Percentiles rank a stretch among this genome's conserved stretches.
phyloP scores from a whole-genome alignment of 2,113 vertebrate genomes.

The Erythrocercus mccallii region DNA sequence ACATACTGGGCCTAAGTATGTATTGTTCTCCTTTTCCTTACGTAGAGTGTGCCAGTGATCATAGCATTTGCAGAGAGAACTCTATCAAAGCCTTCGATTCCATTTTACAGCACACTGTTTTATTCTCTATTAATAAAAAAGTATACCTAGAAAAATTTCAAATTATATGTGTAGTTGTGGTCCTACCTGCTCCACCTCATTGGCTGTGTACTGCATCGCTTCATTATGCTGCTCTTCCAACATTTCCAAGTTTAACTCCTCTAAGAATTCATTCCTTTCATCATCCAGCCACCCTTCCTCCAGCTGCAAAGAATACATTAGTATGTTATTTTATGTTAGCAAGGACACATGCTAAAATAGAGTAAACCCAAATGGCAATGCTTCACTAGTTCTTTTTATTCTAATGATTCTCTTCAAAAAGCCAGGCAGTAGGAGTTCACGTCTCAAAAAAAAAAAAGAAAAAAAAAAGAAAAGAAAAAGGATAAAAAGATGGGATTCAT shows the following conservation, averaged over 20 bases:
- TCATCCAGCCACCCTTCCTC: conserved; percentile 97
- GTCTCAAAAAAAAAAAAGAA: conserved; percentile 47
- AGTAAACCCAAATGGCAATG: conserved; percentile 59
- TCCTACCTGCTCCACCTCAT: conserved; percentile 83
- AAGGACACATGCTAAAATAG: conserved; percentile 60
- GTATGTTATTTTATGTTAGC: conserved; percentile 63
- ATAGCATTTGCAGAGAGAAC: background rate
- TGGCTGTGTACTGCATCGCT: conserved; percentile 78
- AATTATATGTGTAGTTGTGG: background rate
- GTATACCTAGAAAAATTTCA: background rate
- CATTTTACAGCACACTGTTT: background rate
- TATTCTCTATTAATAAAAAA: background rate
- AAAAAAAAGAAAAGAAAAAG: conserved; percentile 46
- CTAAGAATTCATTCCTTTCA: conserved; percentile 95
- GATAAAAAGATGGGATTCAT: conserved; percentile 25
- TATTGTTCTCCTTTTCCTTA: background rate
- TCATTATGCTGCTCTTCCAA: conserved; percentile 91
- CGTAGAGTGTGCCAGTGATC: fast-evolving
- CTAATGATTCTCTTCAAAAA: conserved; percentile 72
- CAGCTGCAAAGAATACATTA: conserved; percentile 84
- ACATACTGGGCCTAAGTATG: background rate
- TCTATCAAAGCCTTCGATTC: conserved; percentile 16
- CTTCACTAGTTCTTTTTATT: conserved; percentile 70
- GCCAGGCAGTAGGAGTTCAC: conserved; percentile 31
- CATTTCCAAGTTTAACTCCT: conserved; percentile 95